Percentiles rank a stretch among this genome's conserved stretches.
Conservation (phyloP, 1,140 invertebrate species). For the Drosophila dunni region DNA sequence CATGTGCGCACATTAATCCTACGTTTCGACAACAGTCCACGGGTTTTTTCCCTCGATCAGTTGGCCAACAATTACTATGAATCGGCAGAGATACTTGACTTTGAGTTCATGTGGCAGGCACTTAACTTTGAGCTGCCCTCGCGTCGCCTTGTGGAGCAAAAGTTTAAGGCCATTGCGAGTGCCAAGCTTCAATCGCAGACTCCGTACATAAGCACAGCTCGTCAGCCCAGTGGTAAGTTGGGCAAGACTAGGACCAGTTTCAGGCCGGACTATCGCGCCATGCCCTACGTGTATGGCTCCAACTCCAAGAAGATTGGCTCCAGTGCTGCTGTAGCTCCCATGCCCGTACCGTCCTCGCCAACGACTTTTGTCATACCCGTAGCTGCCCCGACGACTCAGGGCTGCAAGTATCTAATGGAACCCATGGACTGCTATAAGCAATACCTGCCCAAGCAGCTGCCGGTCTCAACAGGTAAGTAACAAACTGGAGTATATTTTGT, state of each 20-base stretch:
- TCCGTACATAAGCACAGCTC: background rate
- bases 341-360: background rate
- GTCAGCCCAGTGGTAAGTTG: background rate
- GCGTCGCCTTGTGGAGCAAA: conserved; percentile 14
- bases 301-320: background rate
- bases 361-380: background rate
- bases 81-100: conserved; percentile 16
- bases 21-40: conserved; percentile 26
- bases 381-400: background rate
- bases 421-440: conserved; percentile 26
- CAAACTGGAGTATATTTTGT: too few species aligned
- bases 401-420: conserved; percentile 17
- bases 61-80: conserved; percentile 29
- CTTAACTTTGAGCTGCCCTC: conserved; percentile 27
- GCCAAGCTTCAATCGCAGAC: conserved; percentile 7
- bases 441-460: conserved; percentile 4
- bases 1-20: conserved; percentile 11
- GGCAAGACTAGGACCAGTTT: background rate
- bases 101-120: conserved; percentile 14
- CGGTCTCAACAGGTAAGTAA: background rate
- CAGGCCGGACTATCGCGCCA: background rate
- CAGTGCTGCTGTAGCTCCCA: too few species aligned
- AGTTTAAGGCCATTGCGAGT: conserved; percentile 7
- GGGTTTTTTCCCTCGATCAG: conserved; percentile 12
- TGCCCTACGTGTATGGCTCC: background rate